Conservation (phyloP, 2,888 invertebrate genomes). For the Cantharis flavilabris region DNA sequence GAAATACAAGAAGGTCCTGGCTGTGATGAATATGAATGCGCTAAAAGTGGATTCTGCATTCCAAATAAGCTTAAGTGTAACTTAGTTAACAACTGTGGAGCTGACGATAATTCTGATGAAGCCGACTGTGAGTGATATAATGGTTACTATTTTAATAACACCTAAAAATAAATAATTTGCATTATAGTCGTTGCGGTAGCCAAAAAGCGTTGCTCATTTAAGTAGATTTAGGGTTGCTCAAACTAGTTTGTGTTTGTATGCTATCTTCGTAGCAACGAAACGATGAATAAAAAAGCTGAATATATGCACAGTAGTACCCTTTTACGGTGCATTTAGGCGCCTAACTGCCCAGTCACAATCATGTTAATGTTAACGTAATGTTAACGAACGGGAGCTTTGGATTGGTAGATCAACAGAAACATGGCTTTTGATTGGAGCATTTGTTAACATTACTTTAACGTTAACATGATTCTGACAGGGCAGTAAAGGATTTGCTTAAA, state of each 20-base stretch:
- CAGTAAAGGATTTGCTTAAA: background rate
- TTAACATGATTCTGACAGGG: too few species aligned
- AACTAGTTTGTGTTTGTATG: background rate
- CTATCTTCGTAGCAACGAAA: background rate
- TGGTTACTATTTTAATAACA: constrained; percentile 42
- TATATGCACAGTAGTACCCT: background rate
- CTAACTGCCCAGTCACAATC: too few species aligned
- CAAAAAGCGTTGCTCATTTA: background rate
- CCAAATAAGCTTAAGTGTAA: constrained; percentile 77
- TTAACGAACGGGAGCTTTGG: too few species aligned
- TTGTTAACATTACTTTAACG: too few species aligned
- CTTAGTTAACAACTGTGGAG: constrained; percentile 83
- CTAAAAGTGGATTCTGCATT: constrained; percentile 77
- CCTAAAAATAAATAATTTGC: constrained; percentile 35
- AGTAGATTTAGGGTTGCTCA: background rate
- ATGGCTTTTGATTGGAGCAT: too few species aligned
- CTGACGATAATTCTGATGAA: constrained; percentile 75
- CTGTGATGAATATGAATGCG: constrained; percentile 74
- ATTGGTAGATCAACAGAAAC: too few species aligned
- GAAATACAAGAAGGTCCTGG: constrained; percentile 75
- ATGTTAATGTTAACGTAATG: too few species aligned
- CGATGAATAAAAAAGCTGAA: background rate
- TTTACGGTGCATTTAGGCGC: background rate
- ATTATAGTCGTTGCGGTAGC: constrained; percentile 1
- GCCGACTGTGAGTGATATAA: constrained; percentile 73